Percentiles rank a stretch among this genome's conserved stretches.
phyloP scores from a whole-genome alignment of 2,888 invertebrate species.

The Acleris laterana region DNA sequence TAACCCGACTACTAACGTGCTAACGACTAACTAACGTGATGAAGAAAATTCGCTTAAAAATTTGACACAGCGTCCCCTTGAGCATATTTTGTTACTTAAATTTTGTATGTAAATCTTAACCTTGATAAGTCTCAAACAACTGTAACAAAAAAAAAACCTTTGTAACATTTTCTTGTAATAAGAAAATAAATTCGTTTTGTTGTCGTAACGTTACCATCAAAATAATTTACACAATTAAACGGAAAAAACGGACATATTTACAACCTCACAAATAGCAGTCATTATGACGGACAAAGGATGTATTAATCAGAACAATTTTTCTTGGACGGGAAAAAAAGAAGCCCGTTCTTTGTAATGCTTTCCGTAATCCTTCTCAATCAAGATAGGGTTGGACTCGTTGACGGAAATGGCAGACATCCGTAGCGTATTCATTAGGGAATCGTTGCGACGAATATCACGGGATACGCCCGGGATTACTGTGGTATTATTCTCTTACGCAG shows the following conservation, averaged over 20 bases:
- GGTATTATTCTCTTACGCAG: slow-evolving; percentile 63
- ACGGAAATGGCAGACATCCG: slow-evolving; percentile 48
- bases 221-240: slow-evolving; percentile 31
- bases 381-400: slow-evolving; percentile 67
- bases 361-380: slow-evolving; percentile 74
- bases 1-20: no score
- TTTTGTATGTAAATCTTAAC: no score
- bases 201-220: slow-evolving; percentile 8
- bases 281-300: slow-evolving; percentile 53
- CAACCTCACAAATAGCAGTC: slow-evolving; percentile 44
- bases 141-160: no score
- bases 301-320: slow-evolving; percentile 64
- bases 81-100: no score
- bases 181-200: slow-evolving; percentile 1
- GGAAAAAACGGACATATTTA: slow-evolving; percentile 41
- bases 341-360: slow-evolving; percentile 60
- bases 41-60: no score
- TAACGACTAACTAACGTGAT: no score
- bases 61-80: no score
- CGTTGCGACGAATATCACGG: slow-evolving; percentile 64
- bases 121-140: no score
- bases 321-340: slow-evolving; percentile 53
- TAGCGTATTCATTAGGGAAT: slow-evolving; percentile 71
- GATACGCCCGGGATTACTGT: slow-evolving; percentile 54
- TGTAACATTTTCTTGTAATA: no score